Percentiles rank a stretch among this genome's conserved stretches.
phyloP scores from a whole-genome alignment of 2,888 invertebrate genomes.

The Dryobota labecula region DNA sequence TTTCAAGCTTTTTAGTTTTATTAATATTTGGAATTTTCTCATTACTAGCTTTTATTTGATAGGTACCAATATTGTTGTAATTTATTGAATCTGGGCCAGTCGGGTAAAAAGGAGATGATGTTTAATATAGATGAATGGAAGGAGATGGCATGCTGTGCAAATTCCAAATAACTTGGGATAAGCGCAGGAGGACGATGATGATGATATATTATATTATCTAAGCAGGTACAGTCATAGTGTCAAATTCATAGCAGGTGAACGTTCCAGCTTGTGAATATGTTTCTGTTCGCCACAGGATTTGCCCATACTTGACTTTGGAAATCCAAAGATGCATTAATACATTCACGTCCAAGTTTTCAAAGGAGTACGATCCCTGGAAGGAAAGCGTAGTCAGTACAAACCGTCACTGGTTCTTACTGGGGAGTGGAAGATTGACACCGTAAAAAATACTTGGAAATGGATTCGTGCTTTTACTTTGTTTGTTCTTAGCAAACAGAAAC shows the following conservation, averaged over 20 bases:
- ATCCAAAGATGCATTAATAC: constrained; percentile 29
- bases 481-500: no score
- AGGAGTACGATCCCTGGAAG: constrained; percentile 38
- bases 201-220: constrained; percentile 2
- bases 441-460: no score
- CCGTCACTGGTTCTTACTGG: no score
- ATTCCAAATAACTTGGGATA: not conserved
- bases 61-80: no score
- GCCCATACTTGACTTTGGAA: constrained; percentile 24
- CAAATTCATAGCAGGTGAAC: constrained; percentile 20
- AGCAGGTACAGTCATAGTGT: constrained; percentile 30
- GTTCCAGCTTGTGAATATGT: constrained; percentile 39
- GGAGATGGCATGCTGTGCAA: not conserved
- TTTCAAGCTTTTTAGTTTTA: no score
- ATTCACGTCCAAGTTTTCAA: constrained; percentile 38
- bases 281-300: constrained; percentile 38
- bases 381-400: not conserved
- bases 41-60: no score
- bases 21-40: no score
- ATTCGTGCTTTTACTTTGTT: no score
- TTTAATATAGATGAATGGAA: not conserved
- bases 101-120: no score
- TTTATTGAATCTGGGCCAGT: no score
- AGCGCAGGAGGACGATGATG: not conserved
- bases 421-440: no score